Conservation (phyloP, 2,113 vertebrate species). For the Phyllostomus hastatus region DNA sequence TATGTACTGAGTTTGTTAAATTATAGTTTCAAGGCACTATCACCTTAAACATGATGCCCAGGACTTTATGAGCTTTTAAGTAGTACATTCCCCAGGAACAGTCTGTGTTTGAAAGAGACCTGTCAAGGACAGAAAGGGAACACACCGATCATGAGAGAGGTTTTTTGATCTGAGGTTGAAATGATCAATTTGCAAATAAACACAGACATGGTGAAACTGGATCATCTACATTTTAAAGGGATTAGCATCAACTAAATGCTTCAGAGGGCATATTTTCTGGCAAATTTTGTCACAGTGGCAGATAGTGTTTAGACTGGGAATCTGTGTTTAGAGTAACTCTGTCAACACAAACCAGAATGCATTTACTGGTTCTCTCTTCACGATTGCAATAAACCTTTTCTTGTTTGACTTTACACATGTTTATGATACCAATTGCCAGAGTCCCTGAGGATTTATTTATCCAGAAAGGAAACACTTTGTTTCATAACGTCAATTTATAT, state of each 20-base stretch:
- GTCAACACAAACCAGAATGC: background rate
- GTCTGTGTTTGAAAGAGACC: background rate
- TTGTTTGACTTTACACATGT: background rate
- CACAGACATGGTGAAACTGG: background rate
- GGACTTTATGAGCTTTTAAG: background rate
- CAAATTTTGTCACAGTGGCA: background rate
- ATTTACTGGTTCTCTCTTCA: background rate
- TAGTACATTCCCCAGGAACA: background rate
- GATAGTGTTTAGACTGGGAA: background rate
- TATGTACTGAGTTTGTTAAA: background rate
- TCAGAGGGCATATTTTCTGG: background rate
- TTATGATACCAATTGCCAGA: background rate
- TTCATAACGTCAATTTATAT: slow-evolving; percentile 53
- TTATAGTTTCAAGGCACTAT: background rate
- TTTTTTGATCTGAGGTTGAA: background rate
- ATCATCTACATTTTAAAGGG: background rate
- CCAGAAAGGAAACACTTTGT: slow-evolving; percentile 28
- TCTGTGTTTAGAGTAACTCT: background rate
- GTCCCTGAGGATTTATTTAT: slow-evolving; percentile 39
- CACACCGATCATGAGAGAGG: background rate
- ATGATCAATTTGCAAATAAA: background rate
- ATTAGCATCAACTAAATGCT: background rate
- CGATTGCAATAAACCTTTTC: background rate
- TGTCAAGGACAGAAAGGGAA: background rate
- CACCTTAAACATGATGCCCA: background rate